Percentiles rank a stretch among this genome's conserved stretches.
Evolutionary conservation across 2,113 vertebrate species (phyloP).

Genomic region (Chloropsis hardwickii): DNA sequence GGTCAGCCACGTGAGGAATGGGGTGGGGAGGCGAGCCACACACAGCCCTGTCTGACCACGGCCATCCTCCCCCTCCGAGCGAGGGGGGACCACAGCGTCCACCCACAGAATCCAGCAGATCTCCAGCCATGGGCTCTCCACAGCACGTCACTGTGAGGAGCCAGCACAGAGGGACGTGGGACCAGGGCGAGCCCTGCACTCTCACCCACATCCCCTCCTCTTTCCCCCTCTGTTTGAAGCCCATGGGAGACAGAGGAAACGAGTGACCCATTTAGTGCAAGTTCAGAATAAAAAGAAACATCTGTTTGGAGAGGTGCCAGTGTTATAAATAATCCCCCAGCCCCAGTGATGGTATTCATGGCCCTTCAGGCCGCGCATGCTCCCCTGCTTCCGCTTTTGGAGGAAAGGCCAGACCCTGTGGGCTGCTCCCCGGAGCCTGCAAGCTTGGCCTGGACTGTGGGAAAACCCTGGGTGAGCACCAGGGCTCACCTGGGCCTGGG

Average conservation of each 20-base stretch:
- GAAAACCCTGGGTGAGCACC: constrained; percentile 46
- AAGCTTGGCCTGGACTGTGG: constrained; percentile 61
- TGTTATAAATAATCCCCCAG: constrained; percentile 72
- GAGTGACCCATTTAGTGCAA: constrained; percentile 68
- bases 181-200: not conserved
- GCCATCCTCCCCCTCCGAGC: accelerated
- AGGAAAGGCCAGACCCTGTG: not conserved
- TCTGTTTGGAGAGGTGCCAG: constrained; percentile 77
- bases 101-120: not conserved
- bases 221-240: constrained; percentile 3
- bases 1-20: not conserved
- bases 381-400: not conserved
- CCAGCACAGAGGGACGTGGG: not conserved
- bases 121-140: not conserved
- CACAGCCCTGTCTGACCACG: accelerated
- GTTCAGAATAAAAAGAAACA: constrained; percentile 77
- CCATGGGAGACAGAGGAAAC: constrained; percentile 63
- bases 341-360: constrained; percentile 23
- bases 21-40: not conserved
- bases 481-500: not conserved
- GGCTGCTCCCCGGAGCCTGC: not conserved
- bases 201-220: not conserved
- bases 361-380: constrained; percentile 1
- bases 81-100: accelerated
- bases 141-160: accelerated